Base-by-base conservation (phyloP, 2,797 vertebrate genomes). In the Argentina silus region DNA sequence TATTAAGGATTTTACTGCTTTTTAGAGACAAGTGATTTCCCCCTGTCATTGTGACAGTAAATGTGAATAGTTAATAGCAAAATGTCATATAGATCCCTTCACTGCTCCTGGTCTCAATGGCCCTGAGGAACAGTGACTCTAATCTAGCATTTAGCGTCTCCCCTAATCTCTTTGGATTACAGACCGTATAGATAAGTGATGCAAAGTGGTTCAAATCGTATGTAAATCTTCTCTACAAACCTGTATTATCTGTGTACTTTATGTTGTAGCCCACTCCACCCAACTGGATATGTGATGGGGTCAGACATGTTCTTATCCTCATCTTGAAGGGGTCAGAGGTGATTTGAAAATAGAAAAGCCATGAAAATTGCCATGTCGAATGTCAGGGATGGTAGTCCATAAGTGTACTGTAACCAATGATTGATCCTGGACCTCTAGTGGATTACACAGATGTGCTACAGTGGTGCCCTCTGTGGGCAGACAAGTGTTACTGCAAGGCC, bases 141-240 rank as follows among this genome's bases (percentile, higher is more conserved):
- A 90, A 90, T 90, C 89, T 83, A 83, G 73, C 83, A 82, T 87
- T 91, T 85, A 87, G 81, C 72, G 21, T 89, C 79, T 82, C 71
- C 81, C 78, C 47, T 89, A 90, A 91, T 89, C 86, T 85, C 66
- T 71, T 60, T 72, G 83, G 87, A 90, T 90, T 88, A 88, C 74
- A 78, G 68, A 64, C 68, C 72, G 69, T 76, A 83, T 77, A 81
- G 71, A 81, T 81, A 84, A 86, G 79, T 87, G 85, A 88, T 76
- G 80, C 74, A 84, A 87, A 83, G 76, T 81, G 80, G 73, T 88
- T 78, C 62, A 88, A 85, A 88, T 86, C 77, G 75, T 55, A 45
- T 76, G 70, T 81, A 81, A 85, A 80, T 82, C 78, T 82, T 79
- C 55, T 63, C 47, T 67, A 56, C 43, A 61, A 76, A 70, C 60